These are phyloP conservation scores for Procavia capensis DNA, from an alignment of 2,113 vertebrate genomes.

Conservation along the genomic window DNA sequence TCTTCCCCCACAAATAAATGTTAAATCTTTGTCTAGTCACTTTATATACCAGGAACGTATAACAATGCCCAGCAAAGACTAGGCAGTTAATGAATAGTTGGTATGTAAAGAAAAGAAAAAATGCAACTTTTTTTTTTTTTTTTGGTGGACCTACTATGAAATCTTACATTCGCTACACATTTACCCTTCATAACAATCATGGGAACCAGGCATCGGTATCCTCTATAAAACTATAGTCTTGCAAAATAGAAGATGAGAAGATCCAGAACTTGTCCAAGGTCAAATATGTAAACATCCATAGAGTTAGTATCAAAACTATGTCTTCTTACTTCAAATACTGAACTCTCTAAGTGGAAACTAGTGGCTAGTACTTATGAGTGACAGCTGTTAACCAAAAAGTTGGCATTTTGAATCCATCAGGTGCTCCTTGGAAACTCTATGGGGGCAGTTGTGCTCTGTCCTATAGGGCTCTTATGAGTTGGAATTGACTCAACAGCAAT, in stretches of 20 bases:
- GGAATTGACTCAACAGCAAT: no score
- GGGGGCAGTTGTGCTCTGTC: no score
- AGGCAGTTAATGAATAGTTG: neutral
- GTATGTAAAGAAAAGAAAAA: neutral
- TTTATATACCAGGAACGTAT: neutral
- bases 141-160: neutral
- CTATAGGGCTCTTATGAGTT: no score
- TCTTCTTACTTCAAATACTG: neutral
- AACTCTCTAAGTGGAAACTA: no score
- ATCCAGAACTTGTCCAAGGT: neutral
- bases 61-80: no score
- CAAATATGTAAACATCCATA: neutral
- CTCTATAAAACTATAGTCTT: neutral
- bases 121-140: neutral
- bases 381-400: no score
- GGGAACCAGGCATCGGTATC: neutral
- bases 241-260: neutral
- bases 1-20: rapidly evolving
- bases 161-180: neutral
- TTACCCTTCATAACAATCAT: neutral
- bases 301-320: neutral
- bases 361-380: no score
- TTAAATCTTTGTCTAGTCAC: neutral
- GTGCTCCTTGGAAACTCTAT: no score
- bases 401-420: no score